These are phyloP conservation scores for Heliconius sara DNA, from an alignment of 2,888 invertebrate genomes.

Conservation along the genomic window DNA sequence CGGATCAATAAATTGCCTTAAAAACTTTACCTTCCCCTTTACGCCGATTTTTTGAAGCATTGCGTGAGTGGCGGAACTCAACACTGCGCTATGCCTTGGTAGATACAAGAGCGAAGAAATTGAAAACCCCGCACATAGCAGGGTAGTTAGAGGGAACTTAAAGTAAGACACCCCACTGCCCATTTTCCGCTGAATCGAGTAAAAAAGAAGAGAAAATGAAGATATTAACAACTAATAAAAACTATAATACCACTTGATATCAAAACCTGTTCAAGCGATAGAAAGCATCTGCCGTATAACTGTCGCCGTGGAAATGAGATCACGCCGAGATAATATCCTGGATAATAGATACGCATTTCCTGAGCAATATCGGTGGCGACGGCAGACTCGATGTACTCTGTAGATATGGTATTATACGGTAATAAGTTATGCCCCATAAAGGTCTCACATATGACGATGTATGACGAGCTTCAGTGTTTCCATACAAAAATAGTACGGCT, in stretches of 20 bases:
- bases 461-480: neutral
- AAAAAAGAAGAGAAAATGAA: no score
- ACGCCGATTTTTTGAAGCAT: no score
- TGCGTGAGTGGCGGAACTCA: no score
- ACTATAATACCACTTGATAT: constrained; percentile 17
- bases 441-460: constrained; percentile 26
- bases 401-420: neutral
- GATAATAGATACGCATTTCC: constrained; percentile 51
- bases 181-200: no score
- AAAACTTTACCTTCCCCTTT: no score
- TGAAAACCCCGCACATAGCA: no score
- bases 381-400: constrained; percentile 1
- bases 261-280: constrained; percentile 43
- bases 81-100: no score
- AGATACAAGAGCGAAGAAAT: no score
- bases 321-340: constrained; percentile 56
- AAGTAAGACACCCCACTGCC: no score
- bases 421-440: constrained; percentile 33
- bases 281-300: constrained; percentile 56
- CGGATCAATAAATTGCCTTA: constrained; percentile 2
- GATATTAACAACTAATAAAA: neutral
- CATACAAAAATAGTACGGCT: constrained; percentile 10
- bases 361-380: constrained; percentile 33
- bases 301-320: constrained; percentile 55
- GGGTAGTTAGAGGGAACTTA: no score